phyloP scores from a whole-genome alignment of 2,888 invertebrate species.

The Troilus luridus region DNA sequence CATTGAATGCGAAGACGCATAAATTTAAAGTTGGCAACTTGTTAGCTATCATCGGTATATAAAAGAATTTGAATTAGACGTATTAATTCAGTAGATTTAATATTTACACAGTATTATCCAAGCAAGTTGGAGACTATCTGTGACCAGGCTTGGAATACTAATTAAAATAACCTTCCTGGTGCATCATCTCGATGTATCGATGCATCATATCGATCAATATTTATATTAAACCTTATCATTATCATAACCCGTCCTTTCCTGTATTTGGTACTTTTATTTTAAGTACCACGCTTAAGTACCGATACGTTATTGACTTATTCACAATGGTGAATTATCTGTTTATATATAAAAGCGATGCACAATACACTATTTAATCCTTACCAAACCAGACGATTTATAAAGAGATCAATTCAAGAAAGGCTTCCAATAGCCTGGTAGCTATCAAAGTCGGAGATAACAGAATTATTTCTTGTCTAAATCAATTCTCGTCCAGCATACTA shows the following conservation, averaged over 20 bases:
- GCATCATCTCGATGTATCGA: background rate
- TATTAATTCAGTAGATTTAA: conserved; percentile 33
- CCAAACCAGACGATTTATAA: background rate
- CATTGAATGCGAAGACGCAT: background rate
- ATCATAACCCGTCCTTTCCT: background rate
- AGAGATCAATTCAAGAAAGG: background rate
- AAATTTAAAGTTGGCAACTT: background rate
- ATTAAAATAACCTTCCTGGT: conserved; percentile 3
- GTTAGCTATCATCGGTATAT: background rate
- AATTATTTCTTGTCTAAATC: background rate
- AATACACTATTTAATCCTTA: too few species aligned
- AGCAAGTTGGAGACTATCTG: background rate
- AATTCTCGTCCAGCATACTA: background rate
- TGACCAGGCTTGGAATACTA: background rate
- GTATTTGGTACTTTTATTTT: background rate
- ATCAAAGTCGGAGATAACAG: background rate
- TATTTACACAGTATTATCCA: conserved; percentile 27
- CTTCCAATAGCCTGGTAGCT: background rate
- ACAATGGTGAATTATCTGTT: too few species aligned
- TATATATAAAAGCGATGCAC: too few species aligned
- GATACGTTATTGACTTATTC: too few species aligned
- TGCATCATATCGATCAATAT: conserved; percentile 2
- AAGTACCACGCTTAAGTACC: background rate
- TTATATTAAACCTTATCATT: conserved; percentile 4
- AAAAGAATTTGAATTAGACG: background rate